Evolutionary conservation across 2,888 invertebrate species (phyloP).

Genomic region (Molorchus minor): DNA sequence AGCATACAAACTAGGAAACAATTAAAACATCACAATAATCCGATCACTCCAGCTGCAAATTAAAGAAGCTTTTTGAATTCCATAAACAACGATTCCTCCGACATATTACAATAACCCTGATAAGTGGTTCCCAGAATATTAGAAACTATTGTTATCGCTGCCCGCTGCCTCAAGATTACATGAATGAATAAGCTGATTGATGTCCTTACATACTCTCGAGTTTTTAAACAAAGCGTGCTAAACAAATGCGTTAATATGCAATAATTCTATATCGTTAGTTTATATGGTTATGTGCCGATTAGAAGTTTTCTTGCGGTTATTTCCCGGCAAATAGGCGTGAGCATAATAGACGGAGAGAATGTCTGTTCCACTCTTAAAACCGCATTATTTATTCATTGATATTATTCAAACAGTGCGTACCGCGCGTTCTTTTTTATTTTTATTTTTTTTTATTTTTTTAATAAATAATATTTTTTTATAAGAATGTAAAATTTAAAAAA

Average conservation of each 20-base stretch:
- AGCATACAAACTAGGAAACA: too few relatives aligned
- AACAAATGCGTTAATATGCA: conserved; percentile 7
- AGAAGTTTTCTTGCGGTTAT: conserved; percentile 8
- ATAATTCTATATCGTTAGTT: conserved; percentile 8
- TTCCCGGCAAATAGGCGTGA: conserved; percentile 16
- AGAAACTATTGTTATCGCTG: conserved; percentile 14
- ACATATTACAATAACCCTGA: background rate
- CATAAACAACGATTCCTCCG: background rate
- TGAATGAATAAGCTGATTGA: conserved; percentile 8
- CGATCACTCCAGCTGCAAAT: too few relatives aligned
- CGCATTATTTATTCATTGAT: conserved; percentile 2
- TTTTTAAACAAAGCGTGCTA: conserved; percentile 15
- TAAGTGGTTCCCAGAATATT: conserved; percentile 15
- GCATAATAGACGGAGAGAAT: conserved; percentile 7
- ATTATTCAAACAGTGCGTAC: background rate
- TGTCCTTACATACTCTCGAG: conserved; percentile 11
- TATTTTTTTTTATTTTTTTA: too few relatives aligned
- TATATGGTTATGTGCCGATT: conserved; percentile 9
- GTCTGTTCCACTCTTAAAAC: conserved; percentile 14
- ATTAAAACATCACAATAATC: too few relatives aligned
- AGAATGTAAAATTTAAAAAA: too few relatives aligned
- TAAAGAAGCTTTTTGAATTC: too few relatives aligned
- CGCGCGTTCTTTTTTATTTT: too few relatives aligned
- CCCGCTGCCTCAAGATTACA: background rate
- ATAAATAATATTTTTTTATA: too few relatives aligned